Percentiles rank a stretch among this genome's conserved stretches.
These are phyloP conservation scores for Plectrocnemia conspersa DNA, from an alignment of 1,140 invertebrate genomes.

Conservation along the genomic window DNA sequence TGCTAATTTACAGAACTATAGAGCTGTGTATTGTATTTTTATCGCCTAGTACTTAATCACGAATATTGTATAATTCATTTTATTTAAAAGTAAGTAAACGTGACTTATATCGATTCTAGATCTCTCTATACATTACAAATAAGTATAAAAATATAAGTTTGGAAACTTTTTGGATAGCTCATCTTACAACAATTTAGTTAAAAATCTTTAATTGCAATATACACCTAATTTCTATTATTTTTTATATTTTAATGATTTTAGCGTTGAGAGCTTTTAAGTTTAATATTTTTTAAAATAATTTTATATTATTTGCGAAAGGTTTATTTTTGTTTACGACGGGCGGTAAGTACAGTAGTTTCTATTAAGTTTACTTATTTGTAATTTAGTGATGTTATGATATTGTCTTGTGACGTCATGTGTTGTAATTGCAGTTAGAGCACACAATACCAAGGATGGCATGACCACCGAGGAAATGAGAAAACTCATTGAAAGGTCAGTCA, in stretches of 20 bases:
- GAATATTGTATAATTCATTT: no score
- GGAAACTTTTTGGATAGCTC: no score
- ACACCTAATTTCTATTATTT: slow-evolving; percentile 12
- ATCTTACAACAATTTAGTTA: no score
- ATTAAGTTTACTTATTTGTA: slow-evolving; percentile 20
- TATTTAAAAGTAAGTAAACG: no score
- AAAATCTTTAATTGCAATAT: slow-evolving; percentile 5
- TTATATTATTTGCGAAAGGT: background rate
- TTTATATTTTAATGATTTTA: background rate
- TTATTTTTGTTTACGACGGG: slow-evolving; percentile 6
- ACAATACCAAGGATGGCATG: slow-evolving; percentile 79
- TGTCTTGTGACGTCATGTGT: slow-evolving; percentile 47
- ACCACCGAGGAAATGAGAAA: slow-evolving; percentile 91
- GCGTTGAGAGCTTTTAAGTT: background rate
- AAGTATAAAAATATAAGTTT: no score
- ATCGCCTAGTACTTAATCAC: no score
- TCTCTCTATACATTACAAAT: no score
- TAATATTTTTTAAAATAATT: background rate
- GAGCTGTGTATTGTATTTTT: no score
- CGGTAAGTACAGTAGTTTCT: background rate
- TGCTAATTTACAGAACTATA: no score
- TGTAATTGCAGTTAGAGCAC: slow-evolving; percentile 66
- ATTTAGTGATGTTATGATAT: slow-evolving; percentile 27
- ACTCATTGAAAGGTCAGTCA: slow-evolving; percentile 87
- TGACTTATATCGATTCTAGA: no score